Percentiles rank a stretch among this genome's conserved stretches.
These are phyloP conservation scores for Lytechinus pictus DNA, from an alignment of 35 echinoderm and acorn worm genomes.

Conservation along the genomic window DNA sequence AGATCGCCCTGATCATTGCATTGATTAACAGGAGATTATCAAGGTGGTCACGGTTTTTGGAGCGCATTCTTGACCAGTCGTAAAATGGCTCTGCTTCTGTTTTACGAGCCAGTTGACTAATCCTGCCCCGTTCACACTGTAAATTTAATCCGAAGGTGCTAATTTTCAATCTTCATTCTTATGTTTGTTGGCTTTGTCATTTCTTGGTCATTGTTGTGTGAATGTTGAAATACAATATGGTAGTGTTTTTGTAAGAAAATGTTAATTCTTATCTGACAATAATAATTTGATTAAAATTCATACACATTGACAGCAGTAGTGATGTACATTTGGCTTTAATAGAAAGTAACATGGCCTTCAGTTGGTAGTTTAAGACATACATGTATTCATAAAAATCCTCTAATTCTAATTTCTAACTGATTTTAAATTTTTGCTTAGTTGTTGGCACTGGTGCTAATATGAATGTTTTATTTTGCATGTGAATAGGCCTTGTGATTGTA, in stretches of 20 bases:
- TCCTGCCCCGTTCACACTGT: background rate
- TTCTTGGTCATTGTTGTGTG: too few relatives aligned
- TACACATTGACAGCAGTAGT: background rate
- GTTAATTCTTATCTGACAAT: background rate
- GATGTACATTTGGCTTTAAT: too few relatives aligned
- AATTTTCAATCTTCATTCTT: background rate
- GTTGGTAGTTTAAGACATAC: background rate
- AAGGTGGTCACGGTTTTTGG: background rate
- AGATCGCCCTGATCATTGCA: background rate
- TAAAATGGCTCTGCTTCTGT: background rate
- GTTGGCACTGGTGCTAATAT: background rate
- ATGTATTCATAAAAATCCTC: background rate
- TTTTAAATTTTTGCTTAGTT: background rate
- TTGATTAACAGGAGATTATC: background rate
- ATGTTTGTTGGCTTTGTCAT: background rate
- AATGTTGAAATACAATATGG: too few relatives aligned
- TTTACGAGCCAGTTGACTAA: background rate
- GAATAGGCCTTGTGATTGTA: background rate
- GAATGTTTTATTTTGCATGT: background rate
- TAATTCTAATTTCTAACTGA: background rate
- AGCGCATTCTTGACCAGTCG: background rate
- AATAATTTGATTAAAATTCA: background rate
- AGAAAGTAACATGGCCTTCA: too few relatives aligned
- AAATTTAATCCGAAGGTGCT: background rate
- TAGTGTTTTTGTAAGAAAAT: background rate